Evolutionary conservation across 2,888 invertebrate genomes (phyloP).

Genomic region (Trissolcus japonicus): DNA sequence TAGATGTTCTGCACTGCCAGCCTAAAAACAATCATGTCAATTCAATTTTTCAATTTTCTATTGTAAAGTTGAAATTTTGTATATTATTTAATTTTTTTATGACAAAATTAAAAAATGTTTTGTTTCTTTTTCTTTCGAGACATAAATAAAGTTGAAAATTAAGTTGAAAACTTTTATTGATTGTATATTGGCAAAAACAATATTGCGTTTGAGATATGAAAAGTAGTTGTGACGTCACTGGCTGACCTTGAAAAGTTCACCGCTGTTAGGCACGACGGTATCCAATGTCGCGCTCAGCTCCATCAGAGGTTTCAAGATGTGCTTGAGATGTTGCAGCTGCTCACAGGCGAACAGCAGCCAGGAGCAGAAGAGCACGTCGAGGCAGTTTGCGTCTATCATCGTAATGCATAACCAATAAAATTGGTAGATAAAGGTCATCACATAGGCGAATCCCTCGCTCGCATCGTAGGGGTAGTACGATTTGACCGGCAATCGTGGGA

Average conservation of each 20-base stretch:
- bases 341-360: conserved; percentile 92
- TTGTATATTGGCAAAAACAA: no score
- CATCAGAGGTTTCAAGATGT: conserved; percentile 92
- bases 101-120: no score
- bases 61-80: no score
- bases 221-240: no score
- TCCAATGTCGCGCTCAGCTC: conserved; percentile 89
- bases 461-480: conserved; percentile 89
- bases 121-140: no score
- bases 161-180: no score
- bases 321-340: conserved; percentile 89
- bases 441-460: conserved; percentile 78
- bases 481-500: conserved; percentile 85
- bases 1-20: conserved; percentile 70
- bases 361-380: conserved; percentile 88
- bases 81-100: no score
- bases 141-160: no score
- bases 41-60: no score
- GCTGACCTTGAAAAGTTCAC: conserved; percentile 75
- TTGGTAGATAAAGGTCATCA: conserved; percentile 82
- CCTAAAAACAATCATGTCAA: conserved; percentile 59
- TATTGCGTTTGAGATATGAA: no score
- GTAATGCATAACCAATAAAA: conserved; percentile 83
- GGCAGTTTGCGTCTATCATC: conserved; percentile 80
- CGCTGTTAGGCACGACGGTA: conserved; percentile 81